Evolutionary conservation across 2,797 vertebrate species (phyloP).

Genomic region (Luscinia megarhynchos): DNA sequence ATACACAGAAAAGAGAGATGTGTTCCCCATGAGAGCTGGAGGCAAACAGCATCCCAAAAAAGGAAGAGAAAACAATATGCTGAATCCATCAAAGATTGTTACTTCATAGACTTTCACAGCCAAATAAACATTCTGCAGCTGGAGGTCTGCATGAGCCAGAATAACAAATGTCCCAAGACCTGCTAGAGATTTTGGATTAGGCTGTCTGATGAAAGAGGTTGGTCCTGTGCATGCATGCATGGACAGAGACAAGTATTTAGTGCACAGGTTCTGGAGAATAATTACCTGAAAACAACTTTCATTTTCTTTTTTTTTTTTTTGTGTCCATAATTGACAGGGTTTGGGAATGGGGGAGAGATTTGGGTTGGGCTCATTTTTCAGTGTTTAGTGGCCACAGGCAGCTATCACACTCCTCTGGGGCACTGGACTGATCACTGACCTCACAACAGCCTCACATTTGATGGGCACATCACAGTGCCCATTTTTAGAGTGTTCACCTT

Average conservation of each 20-base stretch:
- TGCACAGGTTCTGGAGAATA: not conserved
- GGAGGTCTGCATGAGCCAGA: slow-evolving; percentile 49
- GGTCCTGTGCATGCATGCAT: not conserved
- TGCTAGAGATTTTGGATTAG: not conserved
- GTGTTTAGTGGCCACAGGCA: not conserved
- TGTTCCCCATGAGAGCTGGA: not conserved
- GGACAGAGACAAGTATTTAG: not conserved
- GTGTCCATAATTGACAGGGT: not conserved
- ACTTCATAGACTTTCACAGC: slow-evolving; percentile 50
- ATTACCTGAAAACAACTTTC: not conserved
- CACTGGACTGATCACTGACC: not conserved
- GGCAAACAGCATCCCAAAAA: slow-evolving; percentile 48
- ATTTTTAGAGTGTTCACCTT: not conserved
- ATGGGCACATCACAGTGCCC: not conserved
- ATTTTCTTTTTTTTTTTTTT: too few relatives aligned
- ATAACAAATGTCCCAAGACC: not conserved
- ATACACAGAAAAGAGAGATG: not conserved
- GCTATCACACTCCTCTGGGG: not conserved
- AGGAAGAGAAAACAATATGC: slow-evolving; percentile 50
- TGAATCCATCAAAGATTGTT: slow-evolving; percentile 40
- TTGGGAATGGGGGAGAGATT: not conserved
- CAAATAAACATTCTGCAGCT: slow-evolving; percentile 64
- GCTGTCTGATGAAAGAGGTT: not conserved
- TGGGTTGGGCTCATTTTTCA: not conserved
- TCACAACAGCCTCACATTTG: not conserved